These are phyloP conservation scores for Heliopora coerulea DNA, from an alignment of 92 coral and sea anemone genomes.

Conservation along the genomic window DNA sequence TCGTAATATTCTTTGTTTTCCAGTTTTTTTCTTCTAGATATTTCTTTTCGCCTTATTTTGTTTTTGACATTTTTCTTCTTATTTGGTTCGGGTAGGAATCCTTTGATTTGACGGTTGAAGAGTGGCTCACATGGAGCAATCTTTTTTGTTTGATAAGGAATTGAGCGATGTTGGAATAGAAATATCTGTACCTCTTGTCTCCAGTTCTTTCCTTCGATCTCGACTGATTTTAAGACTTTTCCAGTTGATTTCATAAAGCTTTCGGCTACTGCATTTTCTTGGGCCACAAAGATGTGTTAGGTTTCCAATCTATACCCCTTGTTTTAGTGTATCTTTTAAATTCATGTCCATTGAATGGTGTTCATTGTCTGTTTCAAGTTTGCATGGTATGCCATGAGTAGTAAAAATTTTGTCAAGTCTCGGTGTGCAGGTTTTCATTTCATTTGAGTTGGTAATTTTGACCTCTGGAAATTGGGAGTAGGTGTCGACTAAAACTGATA, in stretches of 20 bases:
- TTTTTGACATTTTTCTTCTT: constrained; percentile 37
- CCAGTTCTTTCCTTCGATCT: constrained; percentile 42
- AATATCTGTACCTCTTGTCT: constrained; percentile 51
- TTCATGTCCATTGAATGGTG: neutral
- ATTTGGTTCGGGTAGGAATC: constrained; percentile 34
- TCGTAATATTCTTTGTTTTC: constrained; percentile 38
- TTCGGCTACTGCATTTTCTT: constrained; percentile 38
- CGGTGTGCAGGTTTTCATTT: constrained; percentile 39
- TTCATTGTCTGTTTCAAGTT: neutral
- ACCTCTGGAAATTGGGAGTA: constrained; percentile 47
- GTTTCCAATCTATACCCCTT: constrained; percentile 11
- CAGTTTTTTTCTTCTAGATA: constrained; percentile 21
- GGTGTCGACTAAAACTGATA: constrained; percentile 35
- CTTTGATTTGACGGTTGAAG: constrained; percentile 35
- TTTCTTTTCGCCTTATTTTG: constrained; percentile 34
- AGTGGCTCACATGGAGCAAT: constrained; percentile 43
- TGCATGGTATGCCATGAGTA: constrained; percentile 31
- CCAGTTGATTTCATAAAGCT: constrained; percentile 46
- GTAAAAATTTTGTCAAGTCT: constrained; percentile 47
- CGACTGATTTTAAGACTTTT: constrained; percentile 37
- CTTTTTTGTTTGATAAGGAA: constrained; percentile 38
- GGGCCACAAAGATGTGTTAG: constrained; percentile 44
- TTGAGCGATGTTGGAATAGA: constrained; percentile 41
- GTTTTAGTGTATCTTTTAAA: neutral
- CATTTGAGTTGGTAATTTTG: constrained; percentile 34